Percentiles rank a stretch among this genome's conserved stretches.
These are phyloP conservation scores for Mnemiopsis leidyi DNA, from an alignment of 37 sponge, comb jelly and placozoan species.

Conservation along the genomic window DNA sequence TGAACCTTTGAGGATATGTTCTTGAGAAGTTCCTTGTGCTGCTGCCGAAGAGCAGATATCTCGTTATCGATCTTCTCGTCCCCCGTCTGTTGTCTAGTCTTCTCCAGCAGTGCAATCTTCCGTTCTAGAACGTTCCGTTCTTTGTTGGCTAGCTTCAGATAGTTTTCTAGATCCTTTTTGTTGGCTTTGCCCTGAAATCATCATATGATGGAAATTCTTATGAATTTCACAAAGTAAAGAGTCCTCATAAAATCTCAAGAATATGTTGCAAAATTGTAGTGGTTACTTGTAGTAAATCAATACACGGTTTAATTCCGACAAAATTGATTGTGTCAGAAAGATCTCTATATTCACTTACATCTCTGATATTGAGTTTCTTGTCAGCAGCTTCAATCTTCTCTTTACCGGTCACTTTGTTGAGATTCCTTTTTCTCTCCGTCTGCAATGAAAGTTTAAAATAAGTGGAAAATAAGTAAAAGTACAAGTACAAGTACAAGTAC, in stretches of 20 bases:
- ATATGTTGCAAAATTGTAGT: no score
- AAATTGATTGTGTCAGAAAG: no score
- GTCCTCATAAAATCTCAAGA: no score
- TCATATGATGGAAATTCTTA: background rate
- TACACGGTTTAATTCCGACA: no score
- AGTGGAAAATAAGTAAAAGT: no score
- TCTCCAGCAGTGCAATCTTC: conserved; percentile 64
- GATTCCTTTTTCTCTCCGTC: background rate
- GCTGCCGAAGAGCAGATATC: conserved; percentile 36
- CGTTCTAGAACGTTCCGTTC: conserved; percentile 57
- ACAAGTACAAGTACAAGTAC: background rate
- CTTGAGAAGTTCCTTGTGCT: conserved; percentile 22
- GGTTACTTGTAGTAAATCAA: no score
- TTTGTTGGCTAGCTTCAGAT: conserved; percentile 52
- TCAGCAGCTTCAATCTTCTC: conserved; percentile 47
- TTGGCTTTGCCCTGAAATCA: background rate
- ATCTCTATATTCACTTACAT: no score
- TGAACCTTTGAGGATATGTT: conserved; percentile 10
- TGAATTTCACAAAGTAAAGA: no score
- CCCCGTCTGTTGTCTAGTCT: conserved; percentile 22
- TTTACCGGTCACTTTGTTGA: conserved; percentile 6
- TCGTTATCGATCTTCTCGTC: conserved; percentile 36
- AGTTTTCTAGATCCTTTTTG: conserved; percentile 42
- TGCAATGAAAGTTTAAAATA: background rate
- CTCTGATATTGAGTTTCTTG: conserved; percentile 14